Evolutionary conservation across 2,888 invertebrate genomes (phyloP).

Genomic region (Parelbella ahira): DNA sequence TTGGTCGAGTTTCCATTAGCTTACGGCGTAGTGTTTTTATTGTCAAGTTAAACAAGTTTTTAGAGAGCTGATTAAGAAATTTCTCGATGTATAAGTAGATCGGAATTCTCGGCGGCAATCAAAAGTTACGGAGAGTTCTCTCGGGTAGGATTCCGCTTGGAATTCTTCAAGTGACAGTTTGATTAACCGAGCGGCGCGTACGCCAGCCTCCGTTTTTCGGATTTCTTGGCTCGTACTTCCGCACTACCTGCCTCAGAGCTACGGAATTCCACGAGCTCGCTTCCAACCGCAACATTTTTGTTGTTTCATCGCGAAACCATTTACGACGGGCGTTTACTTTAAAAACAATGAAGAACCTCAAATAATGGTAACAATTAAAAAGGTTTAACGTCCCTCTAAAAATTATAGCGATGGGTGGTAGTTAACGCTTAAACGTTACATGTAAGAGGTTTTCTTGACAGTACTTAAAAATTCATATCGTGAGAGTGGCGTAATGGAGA

Average conservation of each 20-base stretch:
- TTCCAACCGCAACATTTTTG: conserved; percentile 30
- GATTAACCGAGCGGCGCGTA: conserved; percentile 78
- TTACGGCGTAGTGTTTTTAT: conserved; percentile 27
- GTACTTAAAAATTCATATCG: background rate
- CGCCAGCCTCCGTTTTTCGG: conserved; percentile 61
- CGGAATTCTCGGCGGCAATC: conserved; percentile 70
- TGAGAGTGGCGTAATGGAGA: background rate
- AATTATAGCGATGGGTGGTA: too few relatives aligned
- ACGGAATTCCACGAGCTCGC: conserved; percentile 33
- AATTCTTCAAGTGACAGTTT: conserved; percentile 81
- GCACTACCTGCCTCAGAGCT: conserved; percentile 58
- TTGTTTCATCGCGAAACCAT: conserved; percentile 22
- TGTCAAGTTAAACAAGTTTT: conserved; percentile 36
- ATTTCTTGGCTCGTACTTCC: conserved; percentile 64
- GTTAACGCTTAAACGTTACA: too few relatives aligned
- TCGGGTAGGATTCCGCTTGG: conserved; percentile 72
- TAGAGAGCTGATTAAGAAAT: conserved; percentile 67
- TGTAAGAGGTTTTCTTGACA: background rate
- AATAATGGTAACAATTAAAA: too few relatives aligned
- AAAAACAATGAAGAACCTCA: too few relatives aligned
- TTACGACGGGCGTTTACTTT: background rate
- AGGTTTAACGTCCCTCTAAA: too few relatives aligned
- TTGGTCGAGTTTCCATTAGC: conserved; percentile 33
- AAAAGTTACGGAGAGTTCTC: conserved; percentile 76
- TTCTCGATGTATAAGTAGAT: conserved; percentile 66